Percentiles rank a stretch among this genome's conserved stretches.
phyloP scores from a whole-genome alignment of 1,140 invertebrate species.

The Trichogramma pretiosum region DNA sequence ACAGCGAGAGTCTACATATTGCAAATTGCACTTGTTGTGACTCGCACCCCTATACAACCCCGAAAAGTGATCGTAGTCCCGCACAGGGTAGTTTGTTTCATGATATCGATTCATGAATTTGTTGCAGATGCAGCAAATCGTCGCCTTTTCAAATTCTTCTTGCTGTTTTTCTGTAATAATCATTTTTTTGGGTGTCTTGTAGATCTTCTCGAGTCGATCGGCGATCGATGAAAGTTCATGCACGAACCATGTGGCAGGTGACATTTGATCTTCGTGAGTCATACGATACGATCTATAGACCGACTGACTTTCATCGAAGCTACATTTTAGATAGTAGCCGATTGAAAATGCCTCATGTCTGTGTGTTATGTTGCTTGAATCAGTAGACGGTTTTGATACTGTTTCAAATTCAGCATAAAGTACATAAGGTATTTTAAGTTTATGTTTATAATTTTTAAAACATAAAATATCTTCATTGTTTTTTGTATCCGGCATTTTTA shows the following conservation, averaged over 20 bases:
- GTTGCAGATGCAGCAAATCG: not conserved
- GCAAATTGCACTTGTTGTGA: conserved; percentile 33
- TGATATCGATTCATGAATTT: no score
- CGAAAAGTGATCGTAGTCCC: conserved; percentile 35
- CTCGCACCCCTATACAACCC: conserved; percentile 28
- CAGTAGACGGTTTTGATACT: not conserved
- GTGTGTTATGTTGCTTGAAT: not conserved
- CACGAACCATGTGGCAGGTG: not conserved
- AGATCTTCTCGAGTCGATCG: no score
- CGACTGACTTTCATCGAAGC: not conserved
- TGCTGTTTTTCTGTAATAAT: not conserved
- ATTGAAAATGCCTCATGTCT: not conserved
- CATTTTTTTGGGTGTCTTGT: not conserved
- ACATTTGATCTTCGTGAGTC: no score
- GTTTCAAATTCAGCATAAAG: not conserved
- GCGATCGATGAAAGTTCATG: not conserved
- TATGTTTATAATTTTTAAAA: not conserved
- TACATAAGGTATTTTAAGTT: not conserved
- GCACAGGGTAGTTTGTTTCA: conserved; percentile 8
- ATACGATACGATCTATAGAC: no score
- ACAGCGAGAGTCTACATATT: conserved; percentile 24
- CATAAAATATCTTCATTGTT: no score
- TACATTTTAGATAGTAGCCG: not conserved
- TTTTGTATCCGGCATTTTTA: no score
- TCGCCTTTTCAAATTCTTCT: not conserved